Conservation (phyloP, 1,140 invertebrate species). For the Bombus affinis region DNA sequence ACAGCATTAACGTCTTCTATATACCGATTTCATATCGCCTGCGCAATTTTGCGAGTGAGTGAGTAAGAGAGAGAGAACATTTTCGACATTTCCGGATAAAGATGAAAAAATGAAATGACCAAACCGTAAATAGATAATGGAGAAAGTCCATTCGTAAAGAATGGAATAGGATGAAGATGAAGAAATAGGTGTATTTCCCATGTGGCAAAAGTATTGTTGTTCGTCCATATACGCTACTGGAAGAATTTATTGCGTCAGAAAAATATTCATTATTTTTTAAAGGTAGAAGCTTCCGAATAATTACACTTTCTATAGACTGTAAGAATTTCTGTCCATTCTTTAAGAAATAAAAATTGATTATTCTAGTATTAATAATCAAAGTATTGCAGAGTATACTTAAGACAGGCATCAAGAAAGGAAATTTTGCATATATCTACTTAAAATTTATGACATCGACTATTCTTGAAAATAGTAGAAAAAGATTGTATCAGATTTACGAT, state of each 20-base stretch:
- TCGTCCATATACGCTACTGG: not conserved
- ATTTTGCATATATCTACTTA: no score
- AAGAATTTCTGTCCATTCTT: no score
- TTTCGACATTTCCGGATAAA: not conserved
- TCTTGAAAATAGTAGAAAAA: no score
- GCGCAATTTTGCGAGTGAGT: not conserved
- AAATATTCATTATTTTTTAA: no score
- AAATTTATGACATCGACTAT: no score
- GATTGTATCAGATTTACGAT: no score
- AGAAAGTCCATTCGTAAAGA: not conserved
- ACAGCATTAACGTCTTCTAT: constrained; percentile 39
- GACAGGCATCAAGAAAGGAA: no score
- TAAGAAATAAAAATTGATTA: no score
- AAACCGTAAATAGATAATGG: not conserved
- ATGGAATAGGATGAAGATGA: not conserved
- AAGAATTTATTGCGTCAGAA: not conserved
- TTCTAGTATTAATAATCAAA: no score
- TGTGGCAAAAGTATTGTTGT: not conserved
- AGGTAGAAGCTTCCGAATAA: no score
- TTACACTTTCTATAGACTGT: no score
- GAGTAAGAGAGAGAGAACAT: not conserved
- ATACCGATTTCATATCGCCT: constrained; percentile 18
- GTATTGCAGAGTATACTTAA: no score
- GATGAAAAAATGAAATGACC: not conserved
- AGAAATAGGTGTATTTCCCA: not conserved